Conservation (phyloP, 2,888 invertebrate species). For the Plagiodera versicolora region DNA sequence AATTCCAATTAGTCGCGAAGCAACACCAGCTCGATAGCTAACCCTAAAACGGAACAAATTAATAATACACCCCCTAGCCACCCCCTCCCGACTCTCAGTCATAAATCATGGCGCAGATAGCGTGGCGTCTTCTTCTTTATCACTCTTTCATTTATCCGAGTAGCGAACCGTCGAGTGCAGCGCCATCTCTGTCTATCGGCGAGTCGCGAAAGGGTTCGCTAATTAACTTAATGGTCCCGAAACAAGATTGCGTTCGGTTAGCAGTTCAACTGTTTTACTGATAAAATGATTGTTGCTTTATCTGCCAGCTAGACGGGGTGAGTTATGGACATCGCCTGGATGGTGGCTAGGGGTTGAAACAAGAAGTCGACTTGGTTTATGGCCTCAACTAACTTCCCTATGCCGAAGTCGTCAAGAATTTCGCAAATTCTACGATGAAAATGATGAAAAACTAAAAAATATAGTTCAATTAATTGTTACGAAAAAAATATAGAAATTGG, state of each 20-base stretch:
- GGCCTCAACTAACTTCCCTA: too few species aligned
- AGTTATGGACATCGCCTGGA: slow-evolving; percentile 22
- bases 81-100: not conserved
- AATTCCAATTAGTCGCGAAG: slow-evolving; percentile 22
- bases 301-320: slow-evolving; percentile 37
- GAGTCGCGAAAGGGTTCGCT: slow-evolving; percentile 49
- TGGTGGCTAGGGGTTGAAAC: not conserved
- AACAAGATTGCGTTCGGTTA: slow-evolving; percentile 57
- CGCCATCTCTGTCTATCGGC: slow-evolving; percentile 32
- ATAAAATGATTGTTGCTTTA: slow-evolving; percentile 55
- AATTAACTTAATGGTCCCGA: slow-evolving; percentile 57
- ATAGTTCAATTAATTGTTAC: too few species aligned
- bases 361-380: too few species aligned
- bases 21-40: slow-evolving; percentile 22
- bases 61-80: slow-evolving; percentile 20
- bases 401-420: too few species aligned
- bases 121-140: slow-evolving; percentile 29
- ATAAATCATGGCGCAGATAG: slow-evolving; percentile 37
- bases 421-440: too few species aligned
- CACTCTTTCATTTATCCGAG: slow-evolving; percentile 30
- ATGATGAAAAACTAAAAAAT: too few species aligned
- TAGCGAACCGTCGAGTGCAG: slow-evolving; percentile 10
- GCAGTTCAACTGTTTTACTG: slow-evolving; percentile 54
- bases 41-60: slow-evolving; percentile 38
- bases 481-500: too few species aligned